Conservation (phyloP, 2,113 vertebrate species). For the Bagarius yarrelli region DNA sequence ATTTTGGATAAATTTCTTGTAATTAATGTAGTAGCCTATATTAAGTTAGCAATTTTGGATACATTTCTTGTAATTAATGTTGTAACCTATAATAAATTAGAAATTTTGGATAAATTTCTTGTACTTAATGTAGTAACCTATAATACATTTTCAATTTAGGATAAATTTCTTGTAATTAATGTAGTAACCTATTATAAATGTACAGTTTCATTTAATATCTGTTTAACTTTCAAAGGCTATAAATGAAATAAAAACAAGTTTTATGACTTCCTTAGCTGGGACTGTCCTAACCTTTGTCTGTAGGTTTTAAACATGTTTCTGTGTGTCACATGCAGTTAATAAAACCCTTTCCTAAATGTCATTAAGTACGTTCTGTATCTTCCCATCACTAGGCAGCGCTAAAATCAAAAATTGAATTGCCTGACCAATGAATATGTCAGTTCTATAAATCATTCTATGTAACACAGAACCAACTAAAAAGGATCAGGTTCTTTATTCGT, state of each 20-base stretch:
- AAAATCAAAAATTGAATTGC: background rate
- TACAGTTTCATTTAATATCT: background rate
- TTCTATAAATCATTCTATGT: background rate
- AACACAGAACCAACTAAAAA: background rate
- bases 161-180: too few species aligned
- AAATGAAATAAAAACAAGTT: background rate
- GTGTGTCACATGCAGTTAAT: background rate
- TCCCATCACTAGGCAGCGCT: background rate
- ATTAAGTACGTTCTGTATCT: background rate
- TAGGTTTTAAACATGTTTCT: background rate
- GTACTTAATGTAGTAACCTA: too few species aligned
- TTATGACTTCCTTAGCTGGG: background rate
- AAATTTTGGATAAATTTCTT: too few species aligned
- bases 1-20: too few species aligned
- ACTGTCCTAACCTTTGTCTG: background rate
- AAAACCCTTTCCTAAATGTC: background rate
- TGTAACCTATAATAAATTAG: too few species aligned
- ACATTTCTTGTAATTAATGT: too few species aligned
- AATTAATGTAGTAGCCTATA: too few species aligned
- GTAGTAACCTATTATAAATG: too few species aligned
- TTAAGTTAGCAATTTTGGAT: too few species aligned
- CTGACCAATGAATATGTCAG: background rate
- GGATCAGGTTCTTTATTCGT: background rate
- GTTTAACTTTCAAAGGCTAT: background rate
- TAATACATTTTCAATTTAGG: too few species aligned